phyloP scores from a whole-genome alignment of 1,140 invertebrate species.

The Neoseiulus cucumeris region DNA sequence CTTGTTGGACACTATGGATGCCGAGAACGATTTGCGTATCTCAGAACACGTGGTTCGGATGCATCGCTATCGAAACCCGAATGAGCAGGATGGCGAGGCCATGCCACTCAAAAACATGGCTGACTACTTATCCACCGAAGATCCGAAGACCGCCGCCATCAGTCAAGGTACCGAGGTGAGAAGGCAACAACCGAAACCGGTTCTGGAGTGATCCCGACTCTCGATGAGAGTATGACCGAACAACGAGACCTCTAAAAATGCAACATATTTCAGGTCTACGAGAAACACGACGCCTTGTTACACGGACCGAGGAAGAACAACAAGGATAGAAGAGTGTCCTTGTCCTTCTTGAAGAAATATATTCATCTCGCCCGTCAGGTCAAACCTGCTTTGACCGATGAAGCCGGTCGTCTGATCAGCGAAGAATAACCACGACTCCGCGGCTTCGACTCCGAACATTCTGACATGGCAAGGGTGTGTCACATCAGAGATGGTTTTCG shows the following conservation, averaged over 20 bases:
- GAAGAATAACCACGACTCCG: conserved; percentile 81
- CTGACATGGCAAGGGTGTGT: conserved; percentile 42
- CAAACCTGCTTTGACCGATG: conserved; percentile 59
- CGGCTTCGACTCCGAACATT: conserved; percentile 55
- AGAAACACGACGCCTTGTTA: conserved; percentile 77
- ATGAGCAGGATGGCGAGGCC: conserved; percentile 78
- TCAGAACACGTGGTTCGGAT: conserved; percentile 92
- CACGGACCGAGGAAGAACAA: conserved; percentile 48
- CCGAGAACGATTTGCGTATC: conserved; percentile 71
- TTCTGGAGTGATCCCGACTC: too few species aligned
- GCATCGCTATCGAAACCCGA: conserved; percentile 76
- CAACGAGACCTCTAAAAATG: too few species aligned
- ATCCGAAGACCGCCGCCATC: conserved; percentile 27
- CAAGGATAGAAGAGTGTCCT: conserved; percentile 64
- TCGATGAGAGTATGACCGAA: too few species aligned
- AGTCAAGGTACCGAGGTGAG: conserved; percentile 19
- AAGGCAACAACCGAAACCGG: too few species aligned
- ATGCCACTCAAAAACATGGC: conserved; percentile 30
- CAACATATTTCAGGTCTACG: conserved; percentile 54
- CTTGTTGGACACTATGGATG: conserved; percentile 72
- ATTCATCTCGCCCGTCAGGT: conserved; percentile 52
- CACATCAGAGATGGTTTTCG: too few species aligned
- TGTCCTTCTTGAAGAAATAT: conserved; percentile 91
- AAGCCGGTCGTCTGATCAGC: conserved; percentile 71
- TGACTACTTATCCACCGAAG: conserved; percentile 30